Evolutionary conservation across 1,140 invertebrate species (phyloP), one percentile per base, ranked within the genome.

Genomic region (Hyles vespertilio): DNA sequence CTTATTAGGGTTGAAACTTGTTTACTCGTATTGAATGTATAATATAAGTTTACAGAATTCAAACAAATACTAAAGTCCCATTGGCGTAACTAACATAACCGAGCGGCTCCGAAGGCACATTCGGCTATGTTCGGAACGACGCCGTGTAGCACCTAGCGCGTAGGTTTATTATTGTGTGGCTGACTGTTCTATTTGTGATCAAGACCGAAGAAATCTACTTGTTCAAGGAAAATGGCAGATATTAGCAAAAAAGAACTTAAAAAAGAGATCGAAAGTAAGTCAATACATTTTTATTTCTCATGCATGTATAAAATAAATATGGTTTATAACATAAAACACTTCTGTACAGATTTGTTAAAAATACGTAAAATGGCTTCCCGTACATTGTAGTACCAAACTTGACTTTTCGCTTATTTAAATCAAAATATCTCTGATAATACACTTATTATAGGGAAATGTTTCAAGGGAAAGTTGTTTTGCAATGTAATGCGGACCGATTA

Each of bases 211-310:
- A 69, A 81, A 72, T 77, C 53, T 74, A 82, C 73, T 79, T 74
- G 63, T 67, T 67, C 51, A 73, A 70, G 60, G 77, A 84, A 74
- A 77, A 93, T 94, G 93, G 89, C 92, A 81, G 92, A 93, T 80
- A 92, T 93, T 70, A 91, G 89, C 65, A 92, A 93, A 78, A 92
- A 93, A 85, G 91, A 93, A 70, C 89, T 94, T 69, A 91, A 92
- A 78, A 93, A 92, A 83, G 92, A 94, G 88, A 94, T 94, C 74
- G 91, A 90, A 89, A 93, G 93, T 94, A 91, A 92, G 89, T 22
- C 22, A 22, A 22, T 90, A 53, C 52, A 68, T 0, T 36, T 47
- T 40, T 66, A 61, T 66, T 62, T 66, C 57, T 45, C 8, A 40
- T 40, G 3, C 8, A 40, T 40, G 36, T 5, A 40, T 40, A 2